Evolutionary conservation across 1,140 invertebrate genomes (phyloP), one percentile per base, ranked within the genome.

Genomic region (Xylocopa sonorina): DNA sequence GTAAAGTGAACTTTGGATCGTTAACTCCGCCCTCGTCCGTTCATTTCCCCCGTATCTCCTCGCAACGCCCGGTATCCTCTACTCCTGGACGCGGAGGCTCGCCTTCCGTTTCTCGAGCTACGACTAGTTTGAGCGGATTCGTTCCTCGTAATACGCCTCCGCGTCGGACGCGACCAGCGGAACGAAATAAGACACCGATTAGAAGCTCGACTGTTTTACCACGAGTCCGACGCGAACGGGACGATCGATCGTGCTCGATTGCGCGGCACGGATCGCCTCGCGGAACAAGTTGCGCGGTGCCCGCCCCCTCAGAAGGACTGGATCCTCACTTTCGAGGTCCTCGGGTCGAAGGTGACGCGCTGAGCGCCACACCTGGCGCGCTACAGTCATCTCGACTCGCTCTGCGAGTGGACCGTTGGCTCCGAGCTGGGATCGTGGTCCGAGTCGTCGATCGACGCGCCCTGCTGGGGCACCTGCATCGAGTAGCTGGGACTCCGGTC

Each of bases 321-420:
- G 16, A 87, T 87, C 55, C 66, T 82, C 43, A 76, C 72, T 57
- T 71, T 79, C 21, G 85, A 86, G 51, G 80, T 82, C n/a, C 60
- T 81, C 24, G 63, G 64, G 74, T 89, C 69, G 67, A 88, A 89
- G 77, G 82, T 82, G 84, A 88, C 87, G 87, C 85, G 84, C 64
- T 88, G 88, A 48, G 76, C 83, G 76, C 82, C 86, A 78, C 82
- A 51, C 64, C 77, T 83, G 86, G 77, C 68, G 58, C 79, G 88
- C 86, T 91, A 91, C 80, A 91, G 90, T 92, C 91, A 92, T 87
- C 91, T 92, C 76, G 90, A 91, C 77, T 92, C 92, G 69, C 91
- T 92, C 62, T 90, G 89, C 60, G 92, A 92, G 62, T 92, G 90
- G 62, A 88, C 74, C 62, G 89, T 91, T 55, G 87, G 86, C 51